Percentiles rank a stretch among this genome's conserved stretches.
phyloP scores from a whole-genome alignment of 2,113 vertebrate genomes.

The Aphelocoma coerulescens region DNA sequence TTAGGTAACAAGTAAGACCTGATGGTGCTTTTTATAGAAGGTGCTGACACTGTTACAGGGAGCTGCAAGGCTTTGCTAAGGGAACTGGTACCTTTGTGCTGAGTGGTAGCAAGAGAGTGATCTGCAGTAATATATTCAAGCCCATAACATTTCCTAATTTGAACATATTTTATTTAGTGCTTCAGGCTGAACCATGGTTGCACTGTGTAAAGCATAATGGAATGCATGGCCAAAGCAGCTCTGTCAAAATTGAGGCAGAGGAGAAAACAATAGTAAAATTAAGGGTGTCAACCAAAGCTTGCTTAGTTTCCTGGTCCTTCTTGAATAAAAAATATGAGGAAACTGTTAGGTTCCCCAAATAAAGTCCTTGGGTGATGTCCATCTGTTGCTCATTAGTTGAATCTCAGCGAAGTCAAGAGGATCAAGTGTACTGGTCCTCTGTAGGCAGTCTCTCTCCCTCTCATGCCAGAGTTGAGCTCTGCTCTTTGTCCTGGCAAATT shows the following conservation, averaged over 20 bases:
- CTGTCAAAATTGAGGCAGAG: slow-evolving; percentile 9
- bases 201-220: slow-evolving; percentile 21
- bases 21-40: slow-evolving; percentile 52
- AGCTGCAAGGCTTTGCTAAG: slow-evolving; percentile 21
- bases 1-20: slow-evolving; percentile 50
- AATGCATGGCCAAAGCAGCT: slow-evolving; percentile 38
- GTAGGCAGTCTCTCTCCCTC: neutral
- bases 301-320: slow-evolving; percentile 49
- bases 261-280: slow-evolving; percentile 43
- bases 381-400: neutral
- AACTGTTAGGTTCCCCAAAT: slow-evolving; percentile 31
- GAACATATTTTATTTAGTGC: slow-evolving; percentile 51
- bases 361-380: slow-evolving; percentile 16
- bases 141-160: slow-evolving; percentile 56
- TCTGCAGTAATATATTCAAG: slow-evolving; percentile 18
- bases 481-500: neutral
- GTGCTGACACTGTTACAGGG: slow-evolving; percentile 8
- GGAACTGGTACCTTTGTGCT: slow-evolving; percentile 50
- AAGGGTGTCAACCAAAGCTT: slow-evolving; percentile 46
- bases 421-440: neutral
- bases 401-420: neutral
- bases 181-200: slow-evolving; percentile 44
- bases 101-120: slow-evolving; percentile 30
- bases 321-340: slow-evolving; percentile 48
- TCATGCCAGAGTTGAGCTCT: neutral